These are phyloP conservation scores for Sebastes iracundus DNA, from an alignment of 2,797 vertebrate genomes.

Conservation along the genomic window DNA sequence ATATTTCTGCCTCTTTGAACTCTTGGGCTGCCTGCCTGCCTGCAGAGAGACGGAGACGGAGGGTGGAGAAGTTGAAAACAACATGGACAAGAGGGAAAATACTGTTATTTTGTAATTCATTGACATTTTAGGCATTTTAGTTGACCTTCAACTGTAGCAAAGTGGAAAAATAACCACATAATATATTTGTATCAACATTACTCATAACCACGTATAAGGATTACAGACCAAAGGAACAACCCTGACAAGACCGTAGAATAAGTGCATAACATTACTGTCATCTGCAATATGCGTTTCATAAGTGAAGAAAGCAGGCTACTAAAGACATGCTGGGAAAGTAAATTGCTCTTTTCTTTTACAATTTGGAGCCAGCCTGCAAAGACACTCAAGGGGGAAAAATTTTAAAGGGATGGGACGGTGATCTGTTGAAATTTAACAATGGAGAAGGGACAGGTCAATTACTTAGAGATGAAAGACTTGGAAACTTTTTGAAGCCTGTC, in stretches of 20 bases:
- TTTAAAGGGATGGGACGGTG: constrained; percentile 46
- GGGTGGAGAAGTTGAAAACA: constrained; percentile 52
- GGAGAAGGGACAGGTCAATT: constrained; percentile 41
- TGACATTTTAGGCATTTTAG: constrained; percentile 6
- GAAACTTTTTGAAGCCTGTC: constrained; percentile 54
- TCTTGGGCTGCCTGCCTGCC: constrained; percentile 40
- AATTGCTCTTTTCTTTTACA: constrained; percentile 39
- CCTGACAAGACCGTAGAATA: constrained; percentile 7
- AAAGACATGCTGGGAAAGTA: constrained; percentile 22
- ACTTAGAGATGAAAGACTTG: constrained; percentile 62
- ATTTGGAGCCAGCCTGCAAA: constrained; percentile 49
- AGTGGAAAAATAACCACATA: neutral
- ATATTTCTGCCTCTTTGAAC: constrained; percentile 83
- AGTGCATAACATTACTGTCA: constrained; percentile 14
- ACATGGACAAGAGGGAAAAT: constrained; percentile 14
- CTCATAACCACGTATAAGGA: neutral
- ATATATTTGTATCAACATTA: neutral
- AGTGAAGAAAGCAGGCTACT: constrained; percentile 35
- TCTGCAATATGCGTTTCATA: constrained; percentile 32
- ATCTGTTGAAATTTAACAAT: constrained; percentile 67
- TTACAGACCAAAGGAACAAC: neutral
- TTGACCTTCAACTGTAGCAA: neutral
- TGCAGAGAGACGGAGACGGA: constrained; percentile 36
- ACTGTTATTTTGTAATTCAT: constrained; percentile 16
- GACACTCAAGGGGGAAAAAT: constrained; percentile 31